These are phyloP conservation scores for Zingel zingel DNA, from an alignment of 2,113 vertebrate species.

Conservation along the genomic window DNA sequence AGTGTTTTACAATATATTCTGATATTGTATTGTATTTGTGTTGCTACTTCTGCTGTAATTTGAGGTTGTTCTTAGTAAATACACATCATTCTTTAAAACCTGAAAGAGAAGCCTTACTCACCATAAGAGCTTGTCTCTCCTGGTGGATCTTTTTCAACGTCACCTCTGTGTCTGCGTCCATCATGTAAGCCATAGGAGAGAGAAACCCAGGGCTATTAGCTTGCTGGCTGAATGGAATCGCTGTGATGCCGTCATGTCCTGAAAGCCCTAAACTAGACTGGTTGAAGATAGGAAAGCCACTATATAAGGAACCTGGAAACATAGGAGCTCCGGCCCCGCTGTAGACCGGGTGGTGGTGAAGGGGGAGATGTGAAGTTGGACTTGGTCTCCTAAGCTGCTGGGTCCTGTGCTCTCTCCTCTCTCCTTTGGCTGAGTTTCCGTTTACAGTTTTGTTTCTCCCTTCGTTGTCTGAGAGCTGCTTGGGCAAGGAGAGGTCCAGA, in stretches of 20 bases:
- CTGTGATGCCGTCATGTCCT: constrained; percentile 73
- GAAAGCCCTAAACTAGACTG: constrained; percentile 72
- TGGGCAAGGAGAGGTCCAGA: constrained; percentile 86
- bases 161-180: constrained; percentile 79
- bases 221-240: constrained; percentile 73
- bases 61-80: not conserved
- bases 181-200: constrained; percentile 81
- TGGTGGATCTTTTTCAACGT: constrained; percentile 80
- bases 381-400: constrained; percentile 64
- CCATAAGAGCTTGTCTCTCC: constrained; percentile 80
- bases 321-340: constrained; percentile 53
- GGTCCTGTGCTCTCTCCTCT: constrained; percentile 48
- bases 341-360: constrained; percentile 67
- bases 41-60: not conserved
- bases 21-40: not conserved
- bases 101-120: constrained; percentile 49
- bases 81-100: not conserved
- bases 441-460: constrained; percentile 52
- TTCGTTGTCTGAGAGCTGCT: constrained; percentile 55
- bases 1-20: not conserved
- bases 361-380: constrained; percentile 58
- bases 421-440: constrained; percentile 52
- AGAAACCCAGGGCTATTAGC: constrained; percentile 72
- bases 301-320: constrained; percentile 75
- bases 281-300: constrained; percentile 74